These are phyloP conservation scores for Xiphorhynchus erythropygius DNA, from an alignment of 2,797 vertebrate species.

Conservation along the genomic window DNA sequence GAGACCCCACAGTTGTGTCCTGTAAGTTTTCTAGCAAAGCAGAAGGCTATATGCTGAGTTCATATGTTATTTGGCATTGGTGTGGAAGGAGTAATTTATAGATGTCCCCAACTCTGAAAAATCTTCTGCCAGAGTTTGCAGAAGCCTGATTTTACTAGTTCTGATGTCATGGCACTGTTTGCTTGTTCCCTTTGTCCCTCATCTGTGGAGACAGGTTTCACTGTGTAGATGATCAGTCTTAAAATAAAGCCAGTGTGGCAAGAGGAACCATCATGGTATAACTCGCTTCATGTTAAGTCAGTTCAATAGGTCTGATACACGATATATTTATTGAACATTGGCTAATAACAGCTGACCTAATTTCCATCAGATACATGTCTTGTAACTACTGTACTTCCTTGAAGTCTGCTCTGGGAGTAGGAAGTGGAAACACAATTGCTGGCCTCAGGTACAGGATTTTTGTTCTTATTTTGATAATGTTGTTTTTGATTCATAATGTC, in stretches of 20 bases:
- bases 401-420: not conserved
- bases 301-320: not conserved
- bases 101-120: not conserved
- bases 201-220: not conserved
- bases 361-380: not conserved
- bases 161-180: not conserved
- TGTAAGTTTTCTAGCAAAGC: not conserved
- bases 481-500: not conserved
- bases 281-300: not conserved
- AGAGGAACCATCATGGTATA: not conserved
- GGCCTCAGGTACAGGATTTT: not conserved
- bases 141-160: not conserved
- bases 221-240: not conserved
- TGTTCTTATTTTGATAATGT: not conserved
- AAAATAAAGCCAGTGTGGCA: not conserved
- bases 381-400: not conserved
- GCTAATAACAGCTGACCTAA: not conserved
- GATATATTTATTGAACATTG: not conserved
- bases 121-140: not conserved
- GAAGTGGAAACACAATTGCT: not conserved
- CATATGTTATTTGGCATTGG: not conserved
- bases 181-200: not conserved
- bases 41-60: not conserved
- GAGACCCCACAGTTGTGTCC: not conserved
- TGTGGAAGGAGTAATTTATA: not conserved